Evolutionary conservation across 2,888 invertebrate species (phyloP).

Genomic region (Andrena marginata): DNA sequence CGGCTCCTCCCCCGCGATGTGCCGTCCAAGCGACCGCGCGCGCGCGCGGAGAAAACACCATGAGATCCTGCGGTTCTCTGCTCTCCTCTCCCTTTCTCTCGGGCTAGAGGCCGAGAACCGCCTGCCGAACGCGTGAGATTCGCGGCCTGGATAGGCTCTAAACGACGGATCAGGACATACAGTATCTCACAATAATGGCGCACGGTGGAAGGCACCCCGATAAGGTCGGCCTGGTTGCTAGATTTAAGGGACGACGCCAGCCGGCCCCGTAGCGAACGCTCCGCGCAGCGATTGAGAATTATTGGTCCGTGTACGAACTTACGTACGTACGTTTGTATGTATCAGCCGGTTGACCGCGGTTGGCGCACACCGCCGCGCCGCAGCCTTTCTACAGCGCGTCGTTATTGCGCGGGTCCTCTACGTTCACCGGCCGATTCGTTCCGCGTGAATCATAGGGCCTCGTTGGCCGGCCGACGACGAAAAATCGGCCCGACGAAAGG

Average conservation of each 20-base stretch:
- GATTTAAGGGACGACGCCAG: conserved; percentile 70
- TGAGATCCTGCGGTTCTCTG: background rate
- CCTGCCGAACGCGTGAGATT: conserved; percentile 68
- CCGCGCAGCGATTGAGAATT: conserved; percentile 69
- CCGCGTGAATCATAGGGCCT: conserved; percentile 50
- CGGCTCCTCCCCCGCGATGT: conserved; percentile 55
- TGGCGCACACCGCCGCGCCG: background rate
- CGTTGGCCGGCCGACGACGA: conserved; percentile 40
- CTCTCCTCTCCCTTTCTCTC: conserved; percentile 13
- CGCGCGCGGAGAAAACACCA: conserved; percentile 6
- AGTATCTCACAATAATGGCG: conserved; percentile 74
- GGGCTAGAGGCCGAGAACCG: conserved; percentile 29
- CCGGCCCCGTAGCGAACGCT: conserved; percentile 52
- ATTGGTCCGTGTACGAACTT: conserved; percentile 58
- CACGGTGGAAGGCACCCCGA: conserved; percentile 70
- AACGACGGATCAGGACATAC: conserved; percentile 74
- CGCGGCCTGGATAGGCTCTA: conserved; percentile 69
- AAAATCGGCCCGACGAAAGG: conserved; percentile 57
- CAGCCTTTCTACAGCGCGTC: conserved; percentile 35
- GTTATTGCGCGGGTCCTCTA: conserved; percentile 47
- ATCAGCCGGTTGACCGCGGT: background rate
- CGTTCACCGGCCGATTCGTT: conserved; percentile 46
- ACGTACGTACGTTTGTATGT: conserved; percentile 13
- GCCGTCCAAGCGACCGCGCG: conserved; percentile 36
- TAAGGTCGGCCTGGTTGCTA: conserved; percentile 73